Conservation (phyloP, 2,888 invertebrate species). For the Pandemis corylana region DNA sequence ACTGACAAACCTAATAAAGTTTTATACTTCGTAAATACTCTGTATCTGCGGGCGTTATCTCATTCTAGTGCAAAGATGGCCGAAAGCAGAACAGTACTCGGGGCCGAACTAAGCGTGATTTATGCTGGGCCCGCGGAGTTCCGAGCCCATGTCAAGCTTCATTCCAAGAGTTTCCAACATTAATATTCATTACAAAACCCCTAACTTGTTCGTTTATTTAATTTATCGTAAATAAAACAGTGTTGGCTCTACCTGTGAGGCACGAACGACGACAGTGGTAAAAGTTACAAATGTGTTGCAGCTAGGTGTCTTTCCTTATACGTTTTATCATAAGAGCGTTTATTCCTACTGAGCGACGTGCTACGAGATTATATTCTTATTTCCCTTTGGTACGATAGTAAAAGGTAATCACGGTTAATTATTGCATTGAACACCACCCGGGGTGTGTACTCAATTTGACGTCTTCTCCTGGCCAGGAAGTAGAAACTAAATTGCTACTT, state of each 20-base stretch:
- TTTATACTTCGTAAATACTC: constrained; percentile 7
- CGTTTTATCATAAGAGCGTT: too few relatives aligned
- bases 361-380: too few relatives aligned
- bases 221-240: constrained; percentile 61
- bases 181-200: constrained; percentile 77
- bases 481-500: too few relatives aligned
- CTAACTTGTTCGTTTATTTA: constrained; percentile 72
- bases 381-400: too few relatives aligned
- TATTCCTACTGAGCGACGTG: too few relatives aligned
- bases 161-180: constrained; percentile 73
- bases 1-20: neutral
- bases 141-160: constrained; percentile 70
- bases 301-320: neutral
- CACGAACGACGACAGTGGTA: neutral
- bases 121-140: constrained; percentile 66
- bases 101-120: constrained; percentile 71
- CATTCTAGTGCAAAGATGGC: constrained; percentile 47
- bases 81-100: constrained; percentile 58
- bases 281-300: neutral
- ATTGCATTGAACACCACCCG: too few relatives aligned
- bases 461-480: too few relatives aligned
- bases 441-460: too few relatives aligned
- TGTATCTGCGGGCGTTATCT: constrained; percentile 25
- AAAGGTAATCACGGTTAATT: too few relatives aligned
- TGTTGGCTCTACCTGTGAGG: constrained; percentile 23